phyloP scores from a whole-genome alignment of 2,797 vertebrate genomes.

The Sebastes diaconus region DNA sequence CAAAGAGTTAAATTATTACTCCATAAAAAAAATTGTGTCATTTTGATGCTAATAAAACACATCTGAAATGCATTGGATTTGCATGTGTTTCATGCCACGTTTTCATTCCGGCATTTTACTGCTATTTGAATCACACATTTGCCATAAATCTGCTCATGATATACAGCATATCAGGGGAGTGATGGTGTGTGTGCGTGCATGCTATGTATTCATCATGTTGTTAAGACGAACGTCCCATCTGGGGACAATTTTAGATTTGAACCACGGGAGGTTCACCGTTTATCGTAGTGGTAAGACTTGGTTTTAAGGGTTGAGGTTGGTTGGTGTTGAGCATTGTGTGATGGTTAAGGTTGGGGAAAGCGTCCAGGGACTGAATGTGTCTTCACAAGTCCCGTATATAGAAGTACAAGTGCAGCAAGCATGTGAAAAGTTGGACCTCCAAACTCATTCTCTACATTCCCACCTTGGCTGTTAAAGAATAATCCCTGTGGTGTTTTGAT shows the following conservation, averaged over 20 bases:
- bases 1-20: background rate
- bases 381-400: background rate
- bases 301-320: background rate
- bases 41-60: background rate
- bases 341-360: background rate
- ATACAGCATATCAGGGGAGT: background rate
- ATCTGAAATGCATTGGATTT: constrained; percentile 17
- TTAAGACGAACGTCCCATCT: background rate
- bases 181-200: background rate
- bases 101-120: background rate
- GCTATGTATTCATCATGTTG: background rate
- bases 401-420: background rate
- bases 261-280: background rate
- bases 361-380: background rate
- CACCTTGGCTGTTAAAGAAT: background rate
- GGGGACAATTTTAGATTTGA: background rate
- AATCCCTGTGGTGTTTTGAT: constrained; percentile 14
- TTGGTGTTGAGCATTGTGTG: background rate
- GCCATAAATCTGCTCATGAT: background rate
- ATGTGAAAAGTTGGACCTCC: background rate
- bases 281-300: background rate
- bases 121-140: background rate
- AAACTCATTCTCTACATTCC: background rate
- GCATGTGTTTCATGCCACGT: background rate
- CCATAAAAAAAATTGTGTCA: background rate